Conservation (phyloP, 2,888 invertebrate species). For the Epinotia bilunana region DNA sequence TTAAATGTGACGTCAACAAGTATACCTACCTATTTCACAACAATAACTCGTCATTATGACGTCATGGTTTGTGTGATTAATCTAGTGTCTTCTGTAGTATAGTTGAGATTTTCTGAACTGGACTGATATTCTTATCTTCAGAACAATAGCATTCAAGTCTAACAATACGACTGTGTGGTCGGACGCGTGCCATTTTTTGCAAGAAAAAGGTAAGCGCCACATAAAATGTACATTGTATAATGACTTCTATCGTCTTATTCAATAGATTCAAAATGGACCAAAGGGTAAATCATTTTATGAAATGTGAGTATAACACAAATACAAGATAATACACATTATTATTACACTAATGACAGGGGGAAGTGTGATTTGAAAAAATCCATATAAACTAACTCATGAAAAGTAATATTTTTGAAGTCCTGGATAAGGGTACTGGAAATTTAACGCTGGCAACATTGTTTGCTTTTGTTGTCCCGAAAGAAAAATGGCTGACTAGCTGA, state of each 20-base stretch:
- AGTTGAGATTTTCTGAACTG: too few relatives aligned
- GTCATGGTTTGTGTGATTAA: background rate
- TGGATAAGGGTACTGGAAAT: conserved; percentile 22
- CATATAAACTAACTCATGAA: background rate
- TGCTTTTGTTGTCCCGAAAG: conserved; percentile 70
- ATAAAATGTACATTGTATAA: too few relatives aligned
- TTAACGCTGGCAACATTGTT: conserved; percentile 64
- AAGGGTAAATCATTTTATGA: too few relatives aligned
- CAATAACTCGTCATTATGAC: conserved; percentile 12
- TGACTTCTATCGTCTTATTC: too few relatives aligned
- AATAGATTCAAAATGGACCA: too few relatives aligned
- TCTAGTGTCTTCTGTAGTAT: too few relatives aligned
- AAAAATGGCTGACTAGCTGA: conserved; percentile 75
- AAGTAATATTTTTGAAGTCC: background rate
- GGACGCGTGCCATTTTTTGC: too few relatives aligned
- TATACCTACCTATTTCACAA: conserved; percentile 1
- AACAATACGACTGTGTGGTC: too few relatives aligned
- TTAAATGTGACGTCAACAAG: conserved; percentile 9
- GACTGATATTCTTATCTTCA: too few relatives aligned
- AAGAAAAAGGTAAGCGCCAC: too few relatives aligned
- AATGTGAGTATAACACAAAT: too few relatives aligned
- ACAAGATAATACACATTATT: background rate
- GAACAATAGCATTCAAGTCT: too few relatives aligned
- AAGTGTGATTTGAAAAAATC: background rate
- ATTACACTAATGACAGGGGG: background rate